Base-by-base conservation (phyloP, 2,888 invertebrate species). In the Sarcophaga carnaria region DNA sequence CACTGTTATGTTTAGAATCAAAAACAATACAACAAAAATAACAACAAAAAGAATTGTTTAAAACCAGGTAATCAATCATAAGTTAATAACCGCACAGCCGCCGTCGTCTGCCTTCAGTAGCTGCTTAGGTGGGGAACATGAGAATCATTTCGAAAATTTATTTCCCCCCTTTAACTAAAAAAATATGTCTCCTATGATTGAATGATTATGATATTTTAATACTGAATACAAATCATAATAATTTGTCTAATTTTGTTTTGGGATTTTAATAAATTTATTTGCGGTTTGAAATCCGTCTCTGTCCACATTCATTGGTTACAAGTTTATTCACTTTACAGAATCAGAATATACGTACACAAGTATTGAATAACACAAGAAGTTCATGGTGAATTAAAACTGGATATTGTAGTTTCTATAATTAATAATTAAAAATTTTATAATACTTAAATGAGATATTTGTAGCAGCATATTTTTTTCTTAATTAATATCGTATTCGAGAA, bases 51-150 rank as follows among this genome's bases (percentile, higher is more conserved):
- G 17, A 11, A 0, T 47, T 47, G 6, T 62, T 54, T 27, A 64
- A 72, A 72, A 37, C 25, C 22, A 66, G 45, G 60, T 66, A 74
- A 80, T 80, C 60, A 74, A 80, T 80, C n/a, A 74, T 25, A 67
- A 74, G 37, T 62, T 62, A 37, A 37, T 37, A 67, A 67, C 67
- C 49, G 67, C 59, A 67, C 10, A 3, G 22, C 11, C 20, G 2
- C 8, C 37, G 2, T 37, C 37, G n/a, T 62, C 27, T 63, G 22
- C 6, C 60, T 69, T 75, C 17, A 79, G 20, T 20, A 54, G 54
- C 64, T 67, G 22, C 17, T 54, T 54, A 1, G 17, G 3, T 54
- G 12, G 0, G 17, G 54, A 71, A 71, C 54, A 12, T 64, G 71
- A 59, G 27, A 20, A 10, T 20, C 62, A 11, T 62, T 62, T 62